Base-by-base conservation (phyloP, 2,113 vertebrate species). In the Antennarius striatus region DNA sequence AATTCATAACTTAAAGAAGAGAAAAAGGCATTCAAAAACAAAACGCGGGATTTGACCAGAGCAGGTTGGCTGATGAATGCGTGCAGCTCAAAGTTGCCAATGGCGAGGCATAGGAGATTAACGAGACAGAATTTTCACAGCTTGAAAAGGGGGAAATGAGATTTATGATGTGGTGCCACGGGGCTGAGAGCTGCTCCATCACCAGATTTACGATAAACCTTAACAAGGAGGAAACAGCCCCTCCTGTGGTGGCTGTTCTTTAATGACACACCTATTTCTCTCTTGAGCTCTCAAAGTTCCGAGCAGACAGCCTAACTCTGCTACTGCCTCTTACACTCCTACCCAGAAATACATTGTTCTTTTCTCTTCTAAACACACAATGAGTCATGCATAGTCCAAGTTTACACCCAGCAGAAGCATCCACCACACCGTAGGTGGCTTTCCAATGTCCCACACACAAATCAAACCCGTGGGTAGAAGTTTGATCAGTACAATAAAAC, bases 151-250 rank as follows among this genome's bases (percentile, higher is more conserved):
- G 82, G 86, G 90, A 91, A 90, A 92, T 89, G 68, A 91, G 91
- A 94, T 93, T 93, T 93, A 93, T 92, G 91, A 90, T 81, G 86
- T 77, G 81, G 84, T 69, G 77, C 91, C 68, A 71, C 52, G 6
- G 77, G 87, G 77, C 80, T 86, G 91, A 91, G 88, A 91, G 88
- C 85, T 81, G 85, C 88, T 94, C 86, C 91, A 93, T 93, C 90
- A 92, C 84, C 84, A 91, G 91, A 93, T 93, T 93, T 92, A 92
- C 88, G 90, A 91, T 91, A 90, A 90, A 91, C 87, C 87, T 85
- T 88, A 87, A 89, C 85, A 88, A 89, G 90, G 83, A 86, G 85
- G 86, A 90, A 90, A 89, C 85, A 85, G 87, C 82, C 85, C 84
- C 77, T 88, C 86, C 82, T 86, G 81, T 81, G 86, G 83, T 13